Base-by-base conservation (phyloP, 1,140 invertebrate species). In the Listronotus oregonensis region DNA sequence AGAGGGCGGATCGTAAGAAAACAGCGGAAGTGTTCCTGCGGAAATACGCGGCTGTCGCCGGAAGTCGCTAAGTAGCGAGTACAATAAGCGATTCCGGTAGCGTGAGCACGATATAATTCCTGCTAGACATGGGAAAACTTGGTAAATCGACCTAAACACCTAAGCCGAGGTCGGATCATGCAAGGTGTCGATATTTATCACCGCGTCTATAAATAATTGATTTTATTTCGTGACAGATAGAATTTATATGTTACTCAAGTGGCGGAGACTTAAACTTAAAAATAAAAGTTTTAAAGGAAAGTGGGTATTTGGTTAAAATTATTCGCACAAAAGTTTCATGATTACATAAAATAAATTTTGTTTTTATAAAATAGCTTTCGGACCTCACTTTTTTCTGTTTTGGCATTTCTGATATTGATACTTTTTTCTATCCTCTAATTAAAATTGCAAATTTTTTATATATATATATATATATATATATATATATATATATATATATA, bases 41-140 rank as follows among this genome's bases (percentile, higher is more conserved):
- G 73, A 76, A 76, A 72, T 64, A 50, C 70, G 73, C 69, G 65
- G 63, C 67, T 64, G 65, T 71, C 69, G 65, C 61, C 72, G 75
- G 75, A 76, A 76, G 72, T 71, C 63, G 67, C 75, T 76, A 76
- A 76, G 75, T 75, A 76, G 75, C 67, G 68, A 67, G 34, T 58
- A 76, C 75, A 76, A 76, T 76, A 63, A 73, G 66, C 70, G 66
- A 72, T 74, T 77, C 75, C 73, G 75, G 73, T 77, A 63, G 73
- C 75, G 71, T 77, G 75, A 72, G 63, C 74, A 73, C 72, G 54
- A 62, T 52, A 50, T 18, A 27, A 44, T 58, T 65, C 50, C 63
- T 57, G 51, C 59, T 51, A 71, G 67, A 68, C 69, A 66, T 72
- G 71, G 69, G 71, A 72, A 72, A 72, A 57, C 52, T 65, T 58